Conservation (phyloP, 2,888 invertebrate genomes). For the Hirtodrosophila confusa region DNA sequence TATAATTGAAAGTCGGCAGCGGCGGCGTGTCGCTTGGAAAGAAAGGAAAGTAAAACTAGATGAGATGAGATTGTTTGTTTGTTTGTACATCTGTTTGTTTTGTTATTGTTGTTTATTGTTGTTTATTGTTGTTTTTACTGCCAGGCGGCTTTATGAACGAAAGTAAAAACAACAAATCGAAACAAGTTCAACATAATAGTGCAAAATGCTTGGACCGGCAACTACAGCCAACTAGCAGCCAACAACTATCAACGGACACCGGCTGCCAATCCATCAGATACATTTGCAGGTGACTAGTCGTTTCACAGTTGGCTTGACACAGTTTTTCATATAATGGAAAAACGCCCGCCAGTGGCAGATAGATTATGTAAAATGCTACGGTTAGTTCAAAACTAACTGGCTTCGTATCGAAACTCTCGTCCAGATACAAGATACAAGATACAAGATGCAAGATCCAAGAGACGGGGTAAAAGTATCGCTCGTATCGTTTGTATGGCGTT, state of each 20-base stretch:
- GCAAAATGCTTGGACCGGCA: constrained; percentile 40
- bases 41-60: constrained; percentile 78
- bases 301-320: constrained; percentile 65
- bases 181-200: constrained; percentile 67
- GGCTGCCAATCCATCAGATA: constrained; percentile 45
- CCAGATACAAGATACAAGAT: constrained; percentile 32
- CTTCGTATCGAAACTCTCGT: constrained; percentile 50
- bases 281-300: constrained; percentile 42
- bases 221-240: neutral
- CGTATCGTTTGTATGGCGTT: constrained; percentile 38
- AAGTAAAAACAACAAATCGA: constrained; percentile 71
- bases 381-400: constrained; percentile 43
- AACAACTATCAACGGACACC: neutral
- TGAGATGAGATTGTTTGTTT: constrained; percentile 63
- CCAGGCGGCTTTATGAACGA: constrained; percentile 57
- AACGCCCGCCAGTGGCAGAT: neutral
- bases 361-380: constrained; percentile 73
- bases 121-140: constrained; percentile 41
- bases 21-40: constrained; percentile 44
- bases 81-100: constrained; percentile 36
- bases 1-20: constrained; percentile 72
- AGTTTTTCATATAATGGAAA: constrained; percentile 53
- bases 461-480: constrained; percentile 56
- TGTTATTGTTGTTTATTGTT: constrained; percentile 46
- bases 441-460: neutral